A percentile compares a stretch with the other conserved stretches of the same genome.
Evolutionary conservation across 2,888 invertebrate species (phyloP).

Genomic region (Acanthosepion lycidas): DNA sequence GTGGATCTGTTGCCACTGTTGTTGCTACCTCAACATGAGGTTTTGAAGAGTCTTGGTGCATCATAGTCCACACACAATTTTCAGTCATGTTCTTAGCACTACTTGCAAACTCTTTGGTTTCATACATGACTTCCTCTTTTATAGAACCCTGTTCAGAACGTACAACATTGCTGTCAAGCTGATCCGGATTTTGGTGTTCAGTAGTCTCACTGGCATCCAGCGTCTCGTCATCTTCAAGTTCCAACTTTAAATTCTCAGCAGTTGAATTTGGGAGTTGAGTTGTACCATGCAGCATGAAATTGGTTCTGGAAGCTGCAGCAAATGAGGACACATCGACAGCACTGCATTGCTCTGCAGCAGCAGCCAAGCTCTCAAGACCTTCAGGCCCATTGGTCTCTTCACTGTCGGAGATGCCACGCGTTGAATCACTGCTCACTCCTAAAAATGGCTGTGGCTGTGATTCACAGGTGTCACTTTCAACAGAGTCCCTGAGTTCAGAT

Average conservation of each 20-base stretch:
- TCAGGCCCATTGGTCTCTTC: slow-evolving; percentile 45
- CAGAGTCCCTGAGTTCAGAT: slow-evolving; percentile 49
- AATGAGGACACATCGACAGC: slow-evolving; percentile 43
- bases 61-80: slow-evolving; percentile 34
- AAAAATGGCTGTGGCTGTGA: slow-evolving; percentile 40
- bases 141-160: slow-evolving; percentile 38
- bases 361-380: slow-evolving; percentile 45
- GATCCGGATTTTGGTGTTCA: slow-evolving; percentile 47
- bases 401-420: slow-evolving; percentile 46
- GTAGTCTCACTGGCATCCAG: slow-evolving; percentile 47
- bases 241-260: slow-evolving; percentile 37
- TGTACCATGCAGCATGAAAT: slow-evolving; percentile 40
- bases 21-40: slow-evolving; percentile 23
- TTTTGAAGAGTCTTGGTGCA: not conserved
- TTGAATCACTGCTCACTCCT: slow-evolving; percentile 35
- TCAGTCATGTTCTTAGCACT: not conserved
- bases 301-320: slow-evolving; percentile 35
- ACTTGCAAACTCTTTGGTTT: slow-evolving; percentile 43
- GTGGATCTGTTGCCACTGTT: not conserved
- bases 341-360: slow-evolving; percentile 45
- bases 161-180: slow-evolving; percentile 24
- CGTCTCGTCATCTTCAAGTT: slow-evolving; percentile 47
- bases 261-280: not conserved
- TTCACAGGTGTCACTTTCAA: slow-evolving; percentile 51
- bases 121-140: not conserved